Base-by-base conservation (phyloP, 2,888 invertebrate species). In the Pterostichus madidus region DNA sequence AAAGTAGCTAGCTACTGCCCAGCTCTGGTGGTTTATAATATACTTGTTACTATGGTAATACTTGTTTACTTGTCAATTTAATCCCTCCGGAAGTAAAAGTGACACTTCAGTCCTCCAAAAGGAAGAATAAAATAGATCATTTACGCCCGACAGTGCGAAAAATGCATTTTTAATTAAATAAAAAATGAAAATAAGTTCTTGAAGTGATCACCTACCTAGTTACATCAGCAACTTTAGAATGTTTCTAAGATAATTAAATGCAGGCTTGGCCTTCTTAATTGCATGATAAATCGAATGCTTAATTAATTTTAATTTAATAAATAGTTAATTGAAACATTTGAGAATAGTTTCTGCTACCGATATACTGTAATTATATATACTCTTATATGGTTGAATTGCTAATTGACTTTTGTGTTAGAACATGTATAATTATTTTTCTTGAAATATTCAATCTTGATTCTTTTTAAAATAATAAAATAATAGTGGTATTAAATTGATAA, bases 251-350 rank as follows among this genome's bases (percentile, higher is more conserved):
- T 59, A 59, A 59, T 59, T 59, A 31, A 59, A 59, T 24, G 11
- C 31, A 64, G 64, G 64, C 64, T 64, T 35, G 64, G 64, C 64
- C 64, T 32, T n/a, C 64, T 64, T 59, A 17, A 59, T 59, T 8
- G 59, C 59, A 24, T 13, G 64, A 64, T 64, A 64, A 64, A 64
- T 64, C 64, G 32, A 32, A 64, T 13, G 13, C 11, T 35, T 64
- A 64, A 64, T 64, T 64, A 64, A 64, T 64, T 35, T 35, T 64
- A 64, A 64, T 64, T 64, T 64, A 64, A 64, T 64, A 64, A 64
- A 64, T 64, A 32, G 32, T 10, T 64, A 64, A 64, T 64, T 64
- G 64, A 64, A 64, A 64, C 64, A 64, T 64, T 64, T 64, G 64
- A n/a, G 64, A 35, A 64, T 64, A 64, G 35, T 35, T 32, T 64